Evolutionary conservation across 1,140 invertebrate species (phyloP).

Genomic region (Trichonephila inaurata): DNA sequence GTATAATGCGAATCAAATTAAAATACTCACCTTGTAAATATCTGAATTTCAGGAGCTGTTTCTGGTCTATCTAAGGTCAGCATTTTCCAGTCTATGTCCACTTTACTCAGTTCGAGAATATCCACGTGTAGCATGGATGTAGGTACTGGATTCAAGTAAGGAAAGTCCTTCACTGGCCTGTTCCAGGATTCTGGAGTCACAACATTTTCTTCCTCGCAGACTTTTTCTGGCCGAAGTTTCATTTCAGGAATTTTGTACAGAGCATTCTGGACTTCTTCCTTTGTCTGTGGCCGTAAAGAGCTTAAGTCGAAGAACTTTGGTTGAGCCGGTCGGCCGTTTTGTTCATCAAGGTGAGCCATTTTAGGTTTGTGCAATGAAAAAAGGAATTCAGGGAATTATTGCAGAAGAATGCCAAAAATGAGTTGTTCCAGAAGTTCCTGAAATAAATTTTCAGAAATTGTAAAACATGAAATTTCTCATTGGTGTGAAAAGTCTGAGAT

Average conservation of each 20-base stretch:
- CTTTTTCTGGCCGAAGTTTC: slow-evolving; percentile 93
- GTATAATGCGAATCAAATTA: too few species aligned
- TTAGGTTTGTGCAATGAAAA: background rate
- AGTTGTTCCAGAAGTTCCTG: too few species aligned
- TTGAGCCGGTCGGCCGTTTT: background rate
- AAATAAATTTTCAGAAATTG: too few species aligned
- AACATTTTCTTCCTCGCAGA: slow-evolving; percentile 78
- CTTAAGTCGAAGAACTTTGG: slow-evolving; percentile 53
- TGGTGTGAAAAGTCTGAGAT: too few species aligned
- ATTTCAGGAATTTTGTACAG: slow-evolving; percentile 93
- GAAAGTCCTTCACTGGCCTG: slow-evolving; percentile 78
- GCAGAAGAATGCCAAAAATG: too few species aligned
- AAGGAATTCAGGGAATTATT: background rate
- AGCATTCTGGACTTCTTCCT: slow-evolving; percentile 80
- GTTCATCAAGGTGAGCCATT: slow-evolving; percentile 40
- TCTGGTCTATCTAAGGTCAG: slow-evolving; percentile 91
- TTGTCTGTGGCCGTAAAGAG: slow-evolving; percentile 23
- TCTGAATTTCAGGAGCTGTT: slow-evolving; percentile 90
- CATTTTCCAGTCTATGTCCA: slow-evolving; percentile 97
- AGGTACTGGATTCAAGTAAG: slow-evolving; percentile 88
- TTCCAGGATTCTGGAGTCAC: slow-evolving; percentile 29
- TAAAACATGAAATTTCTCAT: too few species aligned
- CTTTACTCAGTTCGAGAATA: slow-evolving; percentile 89
- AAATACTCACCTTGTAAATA: slow-evolving; percentile 87
- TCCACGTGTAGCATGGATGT: slow-evolving; percentile 89